A percentile compares a stretch with the other conserved stretches of the same genome.
Conservation (phyloP, 2,797 vertebrate genomes). For the Menidia menidia region DNA sequence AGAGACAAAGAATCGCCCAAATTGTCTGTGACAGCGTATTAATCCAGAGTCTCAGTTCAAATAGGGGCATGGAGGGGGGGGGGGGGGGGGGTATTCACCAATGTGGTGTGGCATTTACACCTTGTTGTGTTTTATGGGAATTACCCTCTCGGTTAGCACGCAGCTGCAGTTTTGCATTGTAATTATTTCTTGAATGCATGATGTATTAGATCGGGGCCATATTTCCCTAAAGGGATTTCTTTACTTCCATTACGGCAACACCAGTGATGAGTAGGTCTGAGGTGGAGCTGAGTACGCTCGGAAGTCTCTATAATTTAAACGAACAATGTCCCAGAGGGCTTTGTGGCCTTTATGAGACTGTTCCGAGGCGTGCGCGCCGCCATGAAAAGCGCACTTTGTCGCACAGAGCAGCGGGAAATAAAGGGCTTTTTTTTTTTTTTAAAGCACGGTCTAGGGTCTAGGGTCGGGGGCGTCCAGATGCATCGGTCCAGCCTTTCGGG, state of each 20-base stretch:
- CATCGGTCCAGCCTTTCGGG: background rate
- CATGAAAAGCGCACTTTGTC: constrained; percentile 25
- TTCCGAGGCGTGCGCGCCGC: background rate
- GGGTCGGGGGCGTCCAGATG: too few species aligned
- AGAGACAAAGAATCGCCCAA: background rate
- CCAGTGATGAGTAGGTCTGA: constrained; percentile 24
- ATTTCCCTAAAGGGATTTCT: constrained; percentile 22
- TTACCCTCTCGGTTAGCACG: constrained; percentile 21
- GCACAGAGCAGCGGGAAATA: background rate
- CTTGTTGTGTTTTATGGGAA: constrained; percentile 2
- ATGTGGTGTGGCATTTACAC: background rate
- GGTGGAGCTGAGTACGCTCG: constrained; percentile 26
- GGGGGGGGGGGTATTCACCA: too few species aligned
- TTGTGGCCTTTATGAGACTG: constrained; percentile 29
- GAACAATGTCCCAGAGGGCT: constrained; percentile 35
- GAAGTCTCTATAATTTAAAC: constrained; percentile 20
- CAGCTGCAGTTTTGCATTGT: background rate
- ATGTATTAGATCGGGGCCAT: constrained; percentile 31
- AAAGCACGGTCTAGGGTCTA: too few species aligned
- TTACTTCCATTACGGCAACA: constrained; percentile 20
- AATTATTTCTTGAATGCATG: constrained; percentile 10
- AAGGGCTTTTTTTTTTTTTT: too few species aligned
- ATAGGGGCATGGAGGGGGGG: too few species aligned
- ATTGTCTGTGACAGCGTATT: too few species aligned
- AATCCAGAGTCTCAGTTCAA: too few species aligned